A percentile compares a stretch with the other conserved stretches of the same genome.
phyloP scores from a whole-genome alignment of 2,113 vertebrate genomes.

The Sarotherodon lohbergeri region DNA sequence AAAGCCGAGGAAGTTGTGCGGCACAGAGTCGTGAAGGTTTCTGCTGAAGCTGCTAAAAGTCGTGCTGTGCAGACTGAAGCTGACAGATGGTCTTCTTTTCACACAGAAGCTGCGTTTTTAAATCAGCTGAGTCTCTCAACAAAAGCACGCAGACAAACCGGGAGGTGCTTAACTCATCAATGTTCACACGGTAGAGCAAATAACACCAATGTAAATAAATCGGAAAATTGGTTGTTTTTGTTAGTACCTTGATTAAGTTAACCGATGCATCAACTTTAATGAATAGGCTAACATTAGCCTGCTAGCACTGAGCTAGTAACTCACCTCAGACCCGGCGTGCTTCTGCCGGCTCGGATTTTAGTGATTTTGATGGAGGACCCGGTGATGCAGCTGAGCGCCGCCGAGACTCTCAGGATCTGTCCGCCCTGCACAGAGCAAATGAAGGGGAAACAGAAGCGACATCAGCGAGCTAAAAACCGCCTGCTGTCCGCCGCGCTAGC shows the following conservation, averaged over 20 bases:
- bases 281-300: conserved; percentile 56
- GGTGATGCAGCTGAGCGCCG: conserved; percentile 86
- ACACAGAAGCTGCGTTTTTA: neutral
- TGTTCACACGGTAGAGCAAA: neutral
- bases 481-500: conserved; percentile 2
- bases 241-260: neutral
- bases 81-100: neutral
- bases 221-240: neutral
- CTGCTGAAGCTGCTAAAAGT: neutral
- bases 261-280: conserved; percentile 5
- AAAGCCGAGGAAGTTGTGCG: neutral
- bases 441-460: neutral
- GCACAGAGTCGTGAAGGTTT: neutral
- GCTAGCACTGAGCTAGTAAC: conserved; percentile 11
- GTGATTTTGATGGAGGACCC: conserved; percentile 79
- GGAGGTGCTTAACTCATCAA: neutral
- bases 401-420: conserved; percentile 87
- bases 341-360: conserved; percentile 91
- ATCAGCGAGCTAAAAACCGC: neutral
- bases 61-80: neutral
- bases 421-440: conserved; percentile 77
- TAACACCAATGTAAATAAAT: neutral
- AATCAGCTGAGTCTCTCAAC: neutral
- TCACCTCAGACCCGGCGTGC: conserved; percentile 89
- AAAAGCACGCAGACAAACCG: neutral